Evolutionary conservation across 2,113 vertebrate species (phyloP).

Genomic region (Myrmophylax atrothorax): DNA sequence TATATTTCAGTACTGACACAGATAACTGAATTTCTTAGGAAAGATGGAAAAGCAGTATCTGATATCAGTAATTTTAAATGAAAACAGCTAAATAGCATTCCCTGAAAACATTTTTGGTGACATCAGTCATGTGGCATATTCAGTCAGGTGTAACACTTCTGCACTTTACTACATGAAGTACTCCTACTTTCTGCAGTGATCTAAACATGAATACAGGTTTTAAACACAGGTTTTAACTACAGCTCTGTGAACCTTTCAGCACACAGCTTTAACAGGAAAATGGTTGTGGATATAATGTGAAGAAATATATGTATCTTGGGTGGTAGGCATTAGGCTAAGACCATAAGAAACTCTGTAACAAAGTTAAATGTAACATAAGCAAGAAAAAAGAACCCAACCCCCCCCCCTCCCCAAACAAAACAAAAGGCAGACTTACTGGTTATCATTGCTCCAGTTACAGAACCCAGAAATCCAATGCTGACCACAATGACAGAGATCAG

Average conservation of each 20-base stretch:
- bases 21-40: not conserved
- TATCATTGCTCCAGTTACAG: slow-evolving; percentile 91
- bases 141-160: not conserved
- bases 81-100: not conserved
- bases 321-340: not conserved
- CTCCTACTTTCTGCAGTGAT: not conserved
- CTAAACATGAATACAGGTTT: not conserved
- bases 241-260: not conserved
- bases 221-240: not conserved
- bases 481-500: slow-evolving; percentile 92
- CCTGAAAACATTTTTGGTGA: not conserved
- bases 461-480: slow-evolving; percentile 93
- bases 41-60: not conserved
- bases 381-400: not conserved
- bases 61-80: not conserved
- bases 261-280: not conserved
- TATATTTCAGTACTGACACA: not conserved
- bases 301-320: not conserved
- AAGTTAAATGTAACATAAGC: not conserved
- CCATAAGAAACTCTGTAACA: not conserved
- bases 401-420: not conserved
- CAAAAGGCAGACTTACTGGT: slow-evolving; percentile 87
- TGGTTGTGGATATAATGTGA: not conserved
- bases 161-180: not conserved
- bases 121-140: accelerated